These are phyloP conservation scores for Phocides pigmalion DNA, from an alignment of 1,140 invertebrate species.

Conservation along the genomic window DNA sequence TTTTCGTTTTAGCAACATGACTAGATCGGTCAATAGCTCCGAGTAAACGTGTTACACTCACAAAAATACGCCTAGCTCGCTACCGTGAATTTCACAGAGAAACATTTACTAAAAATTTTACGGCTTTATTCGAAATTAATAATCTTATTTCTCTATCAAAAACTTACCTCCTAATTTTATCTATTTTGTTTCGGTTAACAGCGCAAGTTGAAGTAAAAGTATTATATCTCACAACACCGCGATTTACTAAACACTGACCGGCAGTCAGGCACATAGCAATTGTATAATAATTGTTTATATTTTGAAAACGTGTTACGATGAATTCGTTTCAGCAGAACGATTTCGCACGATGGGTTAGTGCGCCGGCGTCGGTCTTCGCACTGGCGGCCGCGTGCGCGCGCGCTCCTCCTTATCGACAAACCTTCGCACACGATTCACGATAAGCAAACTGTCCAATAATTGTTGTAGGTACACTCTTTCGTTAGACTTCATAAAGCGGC, in stretches of 20 bases:
- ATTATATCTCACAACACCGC: conserved; percentile 62
- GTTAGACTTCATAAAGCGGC: background rate
- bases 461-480: background rate
- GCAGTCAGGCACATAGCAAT: conserved; percentile 59
- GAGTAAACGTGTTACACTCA: background rate
- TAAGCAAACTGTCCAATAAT: conserved; percentile 60
- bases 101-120: background rate
- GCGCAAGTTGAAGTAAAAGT: conserved; percentile 59
- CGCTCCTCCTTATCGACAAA: conserved; percentile 66
- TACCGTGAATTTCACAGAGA: background rate
- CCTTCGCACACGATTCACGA: conserved; percentile 66
- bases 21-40: background rate
- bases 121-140: background rate
- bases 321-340: conserved; percentile 38
- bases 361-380: conserved; percentile 59
- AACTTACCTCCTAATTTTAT: conserved; percentile 30
- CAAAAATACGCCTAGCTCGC: background rate
- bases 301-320: conserved; percentile 49
- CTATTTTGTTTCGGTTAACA: conserved; percentile 38
- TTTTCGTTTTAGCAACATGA: background rate
- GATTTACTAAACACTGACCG: conserved; percentile 70
- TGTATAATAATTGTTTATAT: conserved; percentile 66
- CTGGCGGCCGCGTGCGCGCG: conserved; percentile 59
- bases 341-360: conserved; percentile 43
- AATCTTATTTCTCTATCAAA: background rate